Conservation (phyloP, 2,888 invertebrate genomes). For the Zaprionus obscuricornis region DNA sequence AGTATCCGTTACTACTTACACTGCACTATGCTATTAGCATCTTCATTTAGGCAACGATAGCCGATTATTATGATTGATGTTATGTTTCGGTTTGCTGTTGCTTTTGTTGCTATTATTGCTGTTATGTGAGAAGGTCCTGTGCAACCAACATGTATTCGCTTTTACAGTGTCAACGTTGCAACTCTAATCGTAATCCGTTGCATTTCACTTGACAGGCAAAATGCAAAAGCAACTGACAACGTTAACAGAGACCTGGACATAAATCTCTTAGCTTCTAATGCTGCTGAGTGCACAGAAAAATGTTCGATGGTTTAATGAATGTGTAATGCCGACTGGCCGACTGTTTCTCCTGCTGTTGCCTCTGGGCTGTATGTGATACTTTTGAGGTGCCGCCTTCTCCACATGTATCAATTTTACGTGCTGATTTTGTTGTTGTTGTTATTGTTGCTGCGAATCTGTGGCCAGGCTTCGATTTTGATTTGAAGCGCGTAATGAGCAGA, state of each 20-base stretch:
- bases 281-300: constrained; percentile 63
- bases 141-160: too few species aligned
- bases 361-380: background rate
- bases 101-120: too few species aligned
- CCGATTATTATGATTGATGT: too few species aligned
- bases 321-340: constrained; percentile 33
- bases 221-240: too few species aligned
- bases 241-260: constrained; percentile 44
- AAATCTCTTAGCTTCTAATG: constrained; percentile 41
- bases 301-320: constrained; percentile 68
- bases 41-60: too few species aligned
- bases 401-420: constrained; percentile 71
- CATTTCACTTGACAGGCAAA: constrained; percentile 40
- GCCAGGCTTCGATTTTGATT: constrained; percentile 66
- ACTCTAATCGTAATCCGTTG: constrained; percentile 27
- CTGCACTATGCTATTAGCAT: too few species aligned
- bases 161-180: constrained; percentile 24
- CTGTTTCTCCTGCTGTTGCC: background rate
- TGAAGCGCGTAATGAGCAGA: constrained; percentile 66
- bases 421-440: constrained; percentile 51
- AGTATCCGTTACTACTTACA: too few species aligned
- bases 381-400: constrained; percentile 17
- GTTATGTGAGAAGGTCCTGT: too few species aligned
- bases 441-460: constrained; percentile 25
- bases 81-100: too few species aligned